phyloP scores from a whole-genome alignment of 2,797 vertebrate genomes.

The Lithobates sylvaticus region DNA sequence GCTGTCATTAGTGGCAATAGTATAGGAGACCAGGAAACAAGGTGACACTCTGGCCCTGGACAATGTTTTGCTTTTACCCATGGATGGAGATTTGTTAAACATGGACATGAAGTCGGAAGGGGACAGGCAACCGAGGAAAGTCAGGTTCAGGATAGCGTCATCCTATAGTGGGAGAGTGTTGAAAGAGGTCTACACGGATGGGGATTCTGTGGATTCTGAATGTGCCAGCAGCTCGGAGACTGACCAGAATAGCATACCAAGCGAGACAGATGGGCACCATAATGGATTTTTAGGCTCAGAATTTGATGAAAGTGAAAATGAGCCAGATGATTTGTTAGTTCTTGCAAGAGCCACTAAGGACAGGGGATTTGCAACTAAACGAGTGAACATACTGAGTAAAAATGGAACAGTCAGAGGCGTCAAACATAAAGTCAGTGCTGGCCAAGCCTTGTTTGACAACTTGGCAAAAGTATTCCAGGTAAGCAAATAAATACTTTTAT shows the following conservation, averaged over 20 bases:
- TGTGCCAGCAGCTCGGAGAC: conserved; percentile 89
- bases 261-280: conserved; percentile 80
- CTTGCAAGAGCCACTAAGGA: conserved; percentile 87
- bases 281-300: conserved; percentile 81
- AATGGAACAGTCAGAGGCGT: conserved; percentile 96
- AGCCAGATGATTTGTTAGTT: conserved; percentile 87
- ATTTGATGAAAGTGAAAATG: conserved; percentile 83
- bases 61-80: conserved; percentile 74
- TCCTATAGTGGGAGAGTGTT: conserved; percentile 93
- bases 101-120: conserved; percentile 70
- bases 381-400: conserved; percentile 97
- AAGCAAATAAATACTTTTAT: conserved; percentile 68
- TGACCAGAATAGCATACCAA: conserved; percentile 84
- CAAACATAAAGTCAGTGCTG: conserved; percentile 97
- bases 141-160: conserved; percentile 94
- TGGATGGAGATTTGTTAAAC: conserved; percentile 79
- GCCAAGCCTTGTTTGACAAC: conserved; percentile 94
- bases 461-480: conserved; percentile 86
- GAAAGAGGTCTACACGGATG: conserved; percentile 93
- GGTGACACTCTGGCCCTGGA: conserved; percentile 68
- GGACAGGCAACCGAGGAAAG: conserved; percentile 86
- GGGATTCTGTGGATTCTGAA: conserved; percentile 92
- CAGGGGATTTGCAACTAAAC: conserved; percentile 85
- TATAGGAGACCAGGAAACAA: conserved; percentile 68
- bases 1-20: conserved; percentile 72